Conservation (phyloP, 1,140 invertebrate species). For the Danaus plexippus region DNA sequence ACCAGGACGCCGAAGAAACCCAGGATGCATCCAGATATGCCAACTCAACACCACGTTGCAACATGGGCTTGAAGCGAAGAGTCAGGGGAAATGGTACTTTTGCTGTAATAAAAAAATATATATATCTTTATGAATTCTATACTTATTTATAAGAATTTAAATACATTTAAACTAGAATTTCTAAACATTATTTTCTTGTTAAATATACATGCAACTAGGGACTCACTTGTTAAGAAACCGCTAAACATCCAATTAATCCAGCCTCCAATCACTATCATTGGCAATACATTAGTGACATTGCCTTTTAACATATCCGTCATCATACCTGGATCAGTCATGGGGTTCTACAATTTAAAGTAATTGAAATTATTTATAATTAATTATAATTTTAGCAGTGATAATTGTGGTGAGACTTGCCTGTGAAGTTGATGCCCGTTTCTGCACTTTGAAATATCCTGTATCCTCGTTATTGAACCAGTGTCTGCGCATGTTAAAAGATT, state of each 20-base stretch:
- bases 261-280: slow-evolving; percentile 98
- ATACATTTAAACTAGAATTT: neutral
- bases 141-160: neutral
- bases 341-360: slow-evolving; percentile 77
- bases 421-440: slow-evolving; percentile 86
- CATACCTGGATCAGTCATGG: slow-evolving; percentile 97
- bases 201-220: neutral
- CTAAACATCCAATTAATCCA: slow-evolving; percentile 99
- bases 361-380: neutral
- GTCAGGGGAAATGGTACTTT: slow-evolving; percentile 99
- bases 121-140: neutral
- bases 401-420: slow-evolving; percentile 38
- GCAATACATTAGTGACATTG: slow-evolving; percentile 97
- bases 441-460: slow-evolving; percentile 91
- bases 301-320: slow-evolving; percentile 99
- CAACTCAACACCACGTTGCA: slow-evolving; percentile 97
- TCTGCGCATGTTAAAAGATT: slow-evolving; percentile 94
- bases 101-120: slow-evolving; percentile 72
- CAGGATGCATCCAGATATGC: slow-evolving; percentile 97
- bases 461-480: slow-evolving; percentile 98
- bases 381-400: neutral
- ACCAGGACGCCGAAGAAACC: slow-evolving; percentile 99
- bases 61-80: slow-evolving; percentile 98
- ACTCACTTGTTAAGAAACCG: slow-evolving; percentile 96
- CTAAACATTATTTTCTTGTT: too few species aligned